These are phyloP conservation scores for Leguminivora glycinivorella DNA, from an alignment of 1,140 invertebrate genomes.

Conservation along the genomic window DNA sequence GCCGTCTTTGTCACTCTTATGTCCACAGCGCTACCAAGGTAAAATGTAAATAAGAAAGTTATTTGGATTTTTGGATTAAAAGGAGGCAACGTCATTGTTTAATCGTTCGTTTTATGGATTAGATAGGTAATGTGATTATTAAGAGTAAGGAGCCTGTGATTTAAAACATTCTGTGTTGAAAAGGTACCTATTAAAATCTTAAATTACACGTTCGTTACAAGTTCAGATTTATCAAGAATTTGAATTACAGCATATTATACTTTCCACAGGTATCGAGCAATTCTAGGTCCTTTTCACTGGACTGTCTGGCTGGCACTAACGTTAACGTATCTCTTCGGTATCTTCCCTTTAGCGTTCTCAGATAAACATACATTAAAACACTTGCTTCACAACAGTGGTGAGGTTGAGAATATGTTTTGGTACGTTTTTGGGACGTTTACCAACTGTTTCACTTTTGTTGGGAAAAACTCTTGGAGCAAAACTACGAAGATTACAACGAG, in stretches of 20 bases:
- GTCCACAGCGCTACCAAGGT: slow-evolving; percentile 87
- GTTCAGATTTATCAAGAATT: too few relatives aligned
- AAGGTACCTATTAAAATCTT: background rate
- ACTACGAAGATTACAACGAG: slow-evolving; percentile 84
- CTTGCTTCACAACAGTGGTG: slow-evolving; percentile 82
- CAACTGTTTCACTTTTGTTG: slow-evolving; percentile 86
- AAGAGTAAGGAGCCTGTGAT: too few relatives aligned
- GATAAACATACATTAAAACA: slow-evolving; percentile 82
- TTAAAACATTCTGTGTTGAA: background rate
- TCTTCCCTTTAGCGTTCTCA: slow-evolving; percentile 85
- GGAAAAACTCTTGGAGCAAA: slow-evolving; percentile 83
- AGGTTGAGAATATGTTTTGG: slow-evolving; percentile 88
- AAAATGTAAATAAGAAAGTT: too few relatives aligned
- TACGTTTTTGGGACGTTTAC: slow-evolving; percentile 91
- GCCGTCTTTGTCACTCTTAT: slow-evolving; percentile 86
- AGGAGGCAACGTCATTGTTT: too few relatives aligned
- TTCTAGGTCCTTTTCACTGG: slow-evolving; percentile 89
- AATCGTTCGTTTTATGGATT: background rate
- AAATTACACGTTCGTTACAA: background rate
- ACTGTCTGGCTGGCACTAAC: slow-evolving; percentile 86
- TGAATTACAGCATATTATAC: slow-evolving; percentile 2
- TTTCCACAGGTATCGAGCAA: slow-evolving; percentile 84
- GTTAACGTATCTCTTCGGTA: slow-evolving; percentile 83
- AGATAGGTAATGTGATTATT: too few relatives aligned
- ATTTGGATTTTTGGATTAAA: too few relatives aligned